Evolutionary conservation across 1,140 invertebrate species (phyloP).

Genomic region (Oryctes rhinoceros): DNA sequence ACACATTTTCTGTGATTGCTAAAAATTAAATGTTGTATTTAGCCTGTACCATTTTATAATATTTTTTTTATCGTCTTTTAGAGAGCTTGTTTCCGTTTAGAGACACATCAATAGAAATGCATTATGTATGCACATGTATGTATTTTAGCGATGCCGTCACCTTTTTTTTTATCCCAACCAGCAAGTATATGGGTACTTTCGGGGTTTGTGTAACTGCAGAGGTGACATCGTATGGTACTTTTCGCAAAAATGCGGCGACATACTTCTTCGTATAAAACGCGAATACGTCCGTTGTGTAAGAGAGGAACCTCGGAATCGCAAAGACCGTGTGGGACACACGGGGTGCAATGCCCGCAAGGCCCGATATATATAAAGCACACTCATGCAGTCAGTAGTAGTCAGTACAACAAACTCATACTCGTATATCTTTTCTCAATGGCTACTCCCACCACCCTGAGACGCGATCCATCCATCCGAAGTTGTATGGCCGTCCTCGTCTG

Average conservation of each 20-base stretch:
- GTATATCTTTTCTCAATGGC: constrained; percentile 60
- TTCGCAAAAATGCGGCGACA: not conserved
- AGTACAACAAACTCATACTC: constrained; percentile 62
- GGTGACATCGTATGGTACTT: not conserved
- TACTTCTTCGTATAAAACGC: not conserved
- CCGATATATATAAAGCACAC: constrained; percentile 51
- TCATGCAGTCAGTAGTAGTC: constrained; percentile 52
- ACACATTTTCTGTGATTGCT: too few species aligned
- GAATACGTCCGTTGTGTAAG: constrained; percentile 2
- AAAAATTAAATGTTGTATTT: too few species aligned
- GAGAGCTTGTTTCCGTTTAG: not conserved
- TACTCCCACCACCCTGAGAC: constrained; percentile 51
- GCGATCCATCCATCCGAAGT: constrained; percentile 54
- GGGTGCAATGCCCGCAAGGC: constrained; percentile 45
- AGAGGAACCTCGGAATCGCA: constrained; percentile 16
- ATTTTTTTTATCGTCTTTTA: not conserved
- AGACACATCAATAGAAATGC: too few species aligned
- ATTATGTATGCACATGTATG: too few species aligned
- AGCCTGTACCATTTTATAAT: too few species aligned
- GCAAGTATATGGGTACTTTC: not conserved
- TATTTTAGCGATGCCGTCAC: not conserved
- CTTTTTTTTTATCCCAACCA: not conserved
- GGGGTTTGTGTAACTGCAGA: not conserved
- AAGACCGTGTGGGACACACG: constrained; percentile 27
- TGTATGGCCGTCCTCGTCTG: constrained; percentile 48